Percentiles rank a stretch among this genome's conserved stretches.
phyloP scores from a whole-genome alignment of 2,113 vertebrate genomes.

The Hippolais icterina region DNA sequence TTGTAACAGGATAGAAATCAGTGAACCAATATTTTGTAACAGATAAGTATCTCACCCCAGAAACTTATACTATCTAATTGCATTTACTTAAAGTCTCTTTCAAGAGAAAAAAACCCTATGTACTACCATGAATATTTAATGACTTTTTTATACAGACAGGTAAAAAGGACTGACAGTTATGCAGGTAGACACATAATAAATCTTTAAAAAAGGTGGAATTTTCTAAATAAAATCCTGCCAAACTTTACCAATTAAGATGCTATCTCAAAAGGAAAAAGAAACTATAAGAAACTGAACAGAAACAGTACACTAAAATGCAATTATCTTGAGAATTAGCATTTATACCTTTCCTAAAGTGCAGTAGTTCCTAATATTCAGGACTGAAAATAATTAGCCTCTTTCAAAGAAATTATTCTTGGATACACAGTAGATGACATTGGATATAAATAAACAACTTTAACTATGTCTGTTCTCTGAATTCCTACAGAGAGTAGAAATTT shows the following conservation, averaged over 20 bases:
- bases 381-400: background rate
- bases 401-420: background rate
- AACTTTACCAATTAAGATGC: background rate
- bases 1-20: background rate
- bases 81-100: background rate
- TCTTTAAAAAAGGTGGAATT: background rate
- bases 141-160: background rate
- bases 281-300: background rate
- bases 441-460: background rate
- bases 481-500: background rate
- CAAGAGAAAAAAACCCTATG: background rate
- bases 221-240: background rate
- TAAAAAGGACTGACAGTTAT: background rate
- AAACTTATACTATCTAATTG: background rate
- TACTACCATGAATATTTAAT: background rate
- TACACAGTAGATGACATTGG: rapidly evolving
- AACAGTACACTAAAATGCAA: background rate
- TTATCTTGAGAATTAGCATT: background rate
- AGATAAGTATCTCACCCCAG: background rate
- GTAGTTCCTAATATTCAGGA: background rate
- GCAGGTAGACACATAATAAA: background rate
- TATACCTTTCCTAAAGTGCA: background rate
- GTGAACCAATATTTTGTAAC: background rate
- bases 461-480: background rate
- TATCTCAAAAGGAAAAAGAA: background rate